phyloP scores from a whole-genome alignment of 2,797 vertebrate species.

The Manis pentadactyla region DNA sequence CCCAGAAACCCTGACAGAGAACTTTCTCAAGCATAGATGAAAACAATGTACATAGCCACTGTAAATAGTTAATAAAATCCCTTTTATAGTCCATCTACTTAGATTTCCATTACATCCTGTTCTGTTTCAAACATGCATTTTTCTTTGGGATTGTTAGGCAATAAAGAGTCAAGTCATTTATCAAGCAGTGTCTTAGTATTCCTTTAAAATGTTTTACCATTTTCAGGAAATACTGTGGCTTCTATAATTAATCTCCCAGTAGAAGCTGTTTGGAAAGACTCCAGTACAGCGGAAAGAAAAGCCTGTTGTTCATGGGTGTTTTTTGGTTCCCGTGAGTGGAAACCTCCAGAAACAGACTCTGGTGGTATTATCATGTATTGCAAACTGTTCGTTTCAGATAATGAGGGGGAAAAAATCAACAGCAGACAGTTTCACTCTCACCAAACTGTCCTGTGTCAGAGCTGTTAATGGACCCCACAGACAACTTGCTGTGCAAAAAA shows the following conservation, averaged over 20 bases:
- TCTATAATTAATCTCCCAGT: conserved; percentile 76
- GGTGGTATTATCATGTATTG: neutral
- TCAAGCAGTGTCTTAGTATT: neutral
- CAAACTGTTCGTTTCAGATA: conserved; percentile 59
- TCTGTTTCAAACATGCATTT: conserved; percentile 71
- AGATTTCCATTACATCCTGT: conserved; percentile 80
- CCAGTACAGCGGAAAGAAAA: conserved; percentile 4
- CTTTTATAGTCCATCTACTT: conserved; percentile 69
- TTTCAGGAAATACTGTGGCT: conserved; percentile 68
- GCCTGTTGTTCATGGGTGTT: conserved; percentile 36
- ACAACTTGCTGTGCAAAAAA: neutral
- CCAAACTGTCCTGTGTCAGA: conserved; percentile 24
- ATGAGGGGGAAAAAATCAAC: neutral
- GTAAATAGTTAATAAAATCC: conserved; percentile 78
- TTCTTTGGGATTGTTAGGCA: conserved; percentile 72
- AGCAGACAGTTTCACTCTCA: neutral
- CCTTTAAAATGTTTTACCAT: conserved; percentile 59
- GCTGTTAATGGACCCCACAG: neutral
- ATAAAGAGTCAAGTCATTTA: conserved; percentile 74
- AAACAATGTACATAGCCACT: conserved; percentile 58
- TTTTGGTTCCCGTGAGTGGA: conserved; percentile 49
- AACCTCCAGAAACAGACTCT: conserved; percentile 50
- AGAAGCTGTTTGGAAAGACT: conserved; percentile 69
- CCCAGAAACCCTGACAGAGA: neutral
- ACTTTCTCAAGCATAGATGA: conserved; percentile 55